A percentile compares a stretch with the other conserved stretches of the same genome.
Conservation (phyloP, 1,140 invertebrate species). For the Olivierus martensii region DNA sequence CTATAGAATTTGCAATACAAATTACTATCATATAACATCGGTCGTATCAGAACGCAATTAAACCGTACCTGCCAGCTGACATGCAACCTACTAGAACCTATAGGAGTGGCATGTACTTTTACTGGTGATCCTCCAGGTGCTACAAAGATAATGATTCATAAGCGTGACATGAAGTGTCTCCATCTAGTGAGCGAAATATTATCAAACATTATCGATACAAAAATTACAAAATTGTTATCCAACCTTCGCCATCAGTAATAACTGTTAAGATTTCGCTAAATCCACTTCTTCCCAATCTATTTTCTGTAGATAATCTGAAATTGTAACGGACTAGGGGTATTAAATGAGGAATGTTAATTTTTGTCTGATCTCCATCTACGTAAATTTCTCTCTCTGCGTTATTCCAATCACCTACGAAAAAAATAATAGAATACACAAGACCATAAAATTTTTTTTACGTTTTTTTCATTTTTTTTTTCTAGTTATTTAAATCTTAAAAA, state of each 20-base stretch:
- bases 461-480: too few relatives aligned
- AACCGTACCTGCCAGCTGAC: slow-evolving; percentile 16
- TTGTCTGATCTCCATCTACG: slow-evolving; percentile 58
- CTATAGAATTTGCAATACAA: too few relatives aligned
- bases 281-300: slow-evolving; percentile 84
- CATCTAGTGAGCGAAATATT: too few relatives aligned
- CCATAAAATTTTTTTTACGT: too few relatives aligned
- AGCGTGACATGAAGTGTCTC: too few relatives aligned
- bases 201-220: too few relatives aligned
- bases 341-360: slow-evolving; percentile 59
- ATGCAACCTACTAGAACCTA: slow-evolving; percentile 17
- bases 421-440: not conserved
- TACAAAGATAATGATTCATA: not conserved
- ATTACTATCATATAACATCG: too few relatives aligned
- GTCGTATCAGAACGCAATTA: too few relatives aligned
- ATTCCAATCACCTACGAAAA: slow-evolving; percentile 3
- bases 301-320: slow-evolving; percentile 88
- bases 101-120: slow-evolving; percentile 10
- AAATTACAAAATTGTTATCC: slow-evolving; percentile 2
- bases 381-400: slow-evolving; percentile 8
- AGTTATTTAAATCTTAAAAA: not conserved
- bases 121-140: slow-evolving; percentile 14
- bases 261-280: slow-evolving; percentile 81
- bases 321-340: slow-evolving; percentile 83
- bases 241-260: slow-evolving; percentile 65